phyloP scores from a whole-genome alignment of 2,113 vertebrate species.

The Cyprinodon variegatus region DNA sequence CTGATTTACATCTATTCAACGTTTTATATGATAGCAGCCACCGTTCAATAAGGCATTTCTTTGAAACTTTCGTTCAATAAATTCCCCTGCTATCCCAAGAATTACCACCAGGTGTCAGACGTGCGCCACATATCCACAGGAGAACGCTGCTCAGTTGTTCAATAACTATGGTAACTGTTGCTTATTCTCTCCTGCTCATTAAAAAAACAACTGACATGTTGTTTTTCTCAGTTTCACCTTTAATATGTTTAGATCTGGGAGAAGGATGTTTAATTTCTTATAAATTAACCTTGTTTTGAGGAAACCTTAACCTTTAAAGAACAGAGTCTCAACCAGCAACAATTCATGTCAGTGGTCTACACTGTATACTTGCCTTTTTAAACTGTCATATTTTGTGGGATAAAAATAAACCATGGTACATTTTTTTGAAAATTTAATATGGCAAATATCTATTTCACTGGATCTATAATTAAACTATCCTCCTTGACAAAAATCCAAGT shows the following conservation, averaged over 20 bases:
- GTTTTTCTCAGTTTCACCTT: not conserved
- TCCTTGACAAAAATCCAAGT: not conserved
- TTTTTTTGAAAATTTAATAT: not conserved
- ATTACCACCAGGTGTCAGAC: slow-evolving; percentile 53
- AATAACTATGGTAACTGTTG: slow-evolving; percentile 31
- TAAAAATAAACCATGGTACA: not conserved
- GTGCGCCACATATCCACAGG: slow-evolving; percentile 18
- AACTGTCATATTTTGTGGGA: not conserved
- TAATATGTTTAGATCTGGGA: not conserved
- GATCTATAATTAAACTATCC: no score
- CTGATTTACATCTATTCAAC: not conserved
- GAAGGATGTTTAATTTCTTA: not conserved
- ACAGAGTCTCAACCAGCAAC: not conserved
- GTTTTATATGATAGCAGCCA: not conserved
- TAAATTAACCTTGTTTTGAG: slow-evolving; percentile 12
- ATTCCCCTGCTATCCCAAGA: not conserved
- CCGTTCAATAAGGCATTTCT: not conserved
- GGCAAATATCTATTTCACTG: no score
- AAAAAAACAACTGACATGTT: not conserved
- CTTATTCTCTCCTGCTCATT: slow-evolving; percentile 20
- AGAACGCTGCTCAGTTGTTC: not conserved
- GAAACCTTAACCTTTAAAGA: slow-evolving; percentile 17
- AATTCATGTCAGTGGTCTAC: not conserved
- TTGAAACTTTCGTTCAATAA: not conserved
- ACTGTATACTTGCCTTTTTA: not conserved